phyloP scores from a whole-genome alignment of 2,113 vertebrate species.

The Myodes glareolus region DNA sequence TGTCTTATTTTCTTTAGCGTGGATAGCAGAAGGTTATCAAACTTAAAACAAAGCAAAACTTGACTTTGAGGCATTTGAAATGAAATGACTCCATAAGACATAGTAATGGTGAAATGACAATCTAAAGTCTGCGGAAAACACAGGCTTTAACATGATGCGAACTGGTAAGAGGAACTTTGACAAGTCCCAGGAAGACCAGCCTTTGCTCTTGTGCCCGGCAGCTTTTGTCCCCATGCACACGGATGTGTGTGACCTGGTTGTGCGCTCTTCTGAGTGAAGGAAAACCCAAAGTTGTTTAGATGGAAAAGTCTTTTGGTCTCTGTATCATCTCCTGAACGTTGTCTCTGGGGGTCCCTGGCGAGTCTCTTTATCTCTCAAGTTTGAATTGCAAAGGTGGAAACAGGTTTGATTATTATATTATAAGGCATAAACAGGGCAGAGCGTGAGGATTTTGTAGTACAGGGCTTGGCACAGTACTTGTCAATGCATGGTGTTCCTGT shows the following conservation, averaged over 20 bases:
- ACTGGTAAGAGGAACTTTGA: background rate
- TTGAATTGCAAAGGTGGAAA: background rate
- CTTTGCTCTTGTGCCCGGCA: accelerated
- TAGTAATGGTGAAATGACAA: background rate
- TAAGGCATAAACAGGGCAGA: background rate
- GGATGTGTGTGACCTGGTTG: background rate
- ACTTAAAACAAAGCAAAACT: background rate
- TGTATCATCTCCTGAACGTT: background rate
- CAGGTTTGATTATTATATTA: background rate
- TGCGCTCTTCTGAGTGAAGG: background rate
- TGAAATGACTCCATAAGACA: background rate
- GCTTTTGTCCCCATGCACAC: background rate
- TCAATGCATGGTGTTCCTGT: background rate
- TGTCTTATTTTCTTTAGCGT: conserved; percentile 29
- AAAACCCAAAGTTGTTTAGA: background rate
- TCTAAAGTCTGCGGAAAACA: background rate
- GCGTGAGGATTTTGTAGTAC: background rate
- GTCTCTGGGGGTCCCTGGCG: background rate
- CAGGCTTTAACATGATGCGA: no score
- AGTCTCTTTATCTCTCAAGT: background rate
- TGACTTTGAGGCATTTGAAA: background rate
- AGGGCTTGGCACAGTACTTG: background rate
- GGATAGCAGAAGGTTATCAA: background rate
- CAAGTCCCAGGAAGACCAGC: no score
- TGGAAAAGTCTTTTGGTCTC: background rate